A percentile compares a stretch with the other conserved stretches of the same genome.
Conservation (phyloP, 2,888 invertebrate species). For the Rhingia rostrata region DNA sequence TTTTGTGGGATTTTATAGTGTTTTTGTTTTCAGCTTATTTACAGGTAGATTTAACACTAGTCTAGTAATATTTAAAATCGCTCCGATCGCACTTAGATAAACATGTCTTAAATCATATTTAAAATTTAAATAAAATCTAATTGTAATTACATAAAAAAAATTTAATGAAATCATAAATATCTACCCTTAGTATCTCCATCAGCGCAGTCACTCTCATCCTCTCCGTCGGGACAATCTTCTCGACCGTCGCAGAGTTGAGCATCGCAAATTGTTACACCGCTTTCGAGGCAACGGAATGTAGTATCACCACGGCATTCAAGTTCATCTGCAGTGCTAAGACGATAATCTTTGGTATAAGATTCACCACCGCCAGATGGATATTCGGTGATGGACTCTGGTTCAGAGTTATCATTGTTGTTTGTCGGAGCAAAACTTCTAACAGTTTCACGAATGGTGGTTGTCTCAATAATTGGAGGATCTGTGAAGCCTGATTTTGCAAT, state of each 20-base stretch:
- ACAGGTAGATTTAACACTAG: slow-evolving; percentile 1
- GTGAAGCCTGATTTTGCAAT: slow-evolving; percentile 1
- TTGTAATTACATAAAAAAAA: slow-evolving; percentile 19
- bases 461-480: not conserved
- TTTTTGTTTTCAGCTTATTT: slow-evolving; percentile 17
- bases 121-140: slow-evolving; percentile 39
- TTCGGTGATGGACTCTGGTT: slow-evolving; percentile 71
- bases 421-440: not conserved
- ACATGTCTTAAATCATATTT: not conserved
- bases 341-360: slow-evolving; percentile 12
- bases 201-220: slow-evolving; percentile 80
- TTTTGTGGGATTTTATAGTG: not conserved
- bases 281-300: slow-evolving; percentile 77
- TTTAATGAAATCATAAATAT: slow-evolving; percentile 34
- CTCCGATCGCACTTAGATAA: too few species aligned
- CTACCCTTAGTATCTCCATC: slow-evolving; percentile 40
- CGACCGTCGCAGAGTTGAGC: slow-evolving; percentile 79
- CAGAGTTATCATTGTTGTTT: slow-evolving; percentile 1
- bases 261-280: slow-evolving; percentile 79
- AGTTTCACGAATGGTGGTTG: slow-evolving; percentile 3
- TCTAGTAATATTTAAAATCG: not conserved
- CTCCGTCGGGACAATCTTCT: slow-evolving; percentile 80
- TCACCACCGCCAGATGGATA: slow-evolving; percentile 54
- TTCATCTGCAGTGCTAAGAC: slow-evolving; percentile 27
- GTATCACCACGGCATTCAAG: slow-evolving; percentile 80